Evolutionary conservation across 2,888 invertebrate genomes (phyloP), one percentile per base, ranked within the genome.

Genomic region (Monochamus alternatus): DNA sequence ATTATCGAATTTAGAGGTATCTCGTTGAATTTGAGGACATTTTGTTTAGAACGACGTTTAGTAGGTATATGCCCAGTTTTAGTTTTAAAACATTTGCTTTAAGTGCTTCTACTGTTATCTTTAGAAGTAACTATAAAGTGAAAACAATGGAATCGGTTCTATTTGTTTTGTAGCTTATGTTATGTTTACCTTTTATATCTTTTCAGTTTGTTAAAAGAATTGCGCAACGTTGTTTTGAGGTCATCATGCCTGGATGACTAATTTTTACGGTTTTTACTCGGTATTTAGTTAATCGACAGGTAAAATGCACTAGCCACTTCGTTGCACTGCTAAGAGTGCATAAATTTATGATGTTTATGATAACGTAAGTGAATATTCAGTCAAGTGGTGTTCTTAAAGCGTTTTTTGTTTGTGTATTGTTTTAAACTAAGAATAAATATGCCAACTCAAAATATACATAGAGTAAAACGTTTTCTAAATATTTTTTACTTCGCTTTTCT

Each of bases 151-250:
- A 47, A 9, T 12, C 47, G 9, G 22, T 10, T 47, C 47, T 10
- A 47, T 47, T 47, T 47, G 47, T 47, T 47, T 47, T 47, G 12
- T 9, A 47, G 47, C 2, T 5, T 47, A 12, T 47, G 0, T 47
- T 31, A 58, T 47, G 64, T 59, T 47, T 64, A 31, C 32, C 8
- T 1, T 52, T 60, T 30, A 59, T 74, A 52, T 55, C 44, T 74
- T 65, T 66, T 74, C 55, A n/a, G 75, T 47, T 64, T 76, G 52
- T 75, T 64, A 47, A 10, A 3, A 47, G 0, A 47, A 10, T 47
- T 9, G 9, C 47, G 47, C 12, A 47, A 47, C 12, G 3, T 47
- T 47, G 1, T 12, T 47, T 47, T 47, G 10, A 47, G 12, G 47
- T 47, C 47, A 47, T 3, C 12, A 47, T 12, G 47, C 3, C 47